phyloP scores from a whole-genome alignment of 1,140 invertebrate genomes.

The Antheraea mylitta region DNA sequence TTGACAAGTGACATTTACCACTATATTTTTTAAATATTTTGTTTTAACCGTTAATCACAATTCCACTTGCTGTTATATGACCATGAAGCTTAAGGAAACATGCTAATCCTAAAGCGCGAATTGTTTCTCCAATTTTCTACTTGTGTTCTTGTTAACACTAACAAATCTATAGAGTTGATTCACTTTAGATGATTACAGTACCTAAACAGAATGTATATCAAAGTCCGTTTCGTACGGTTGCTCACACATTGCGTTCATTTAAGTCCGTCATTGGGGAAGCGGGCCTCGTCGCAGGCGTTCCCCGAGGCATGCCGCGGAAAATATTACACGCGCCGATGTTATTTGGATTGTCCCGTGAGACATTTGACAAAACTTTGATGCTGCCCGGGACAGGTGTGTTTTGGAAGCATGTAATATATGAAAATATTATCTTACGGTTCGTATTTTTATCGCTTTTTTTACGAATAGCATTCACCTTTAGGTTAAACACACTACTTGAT shows the following conservation, averaged over 20 bases:
- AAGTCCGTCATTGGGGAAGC: constrained; percentile 15
- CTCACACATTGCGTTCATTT: constrained; percentile 24
- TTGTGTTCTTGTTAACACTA: too few relatives aligned
- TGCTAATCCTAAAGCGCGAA: too few relatives aligned
- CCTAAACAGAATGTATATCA: not conserved
- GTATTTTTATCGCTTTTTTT: not conserved
- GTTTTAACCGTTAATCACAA: too few relatives aligned
- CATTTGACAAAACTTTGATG: constrained; percentile 43
- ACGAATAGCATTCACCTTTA: not conserved
- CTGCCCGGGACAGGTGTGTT: constrained; percentile 5
- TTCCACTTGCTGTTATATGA: too few relatives aligned
- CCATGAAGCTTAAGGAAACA: too few relatives aligned
- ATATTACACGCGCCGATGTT: constrained; percentile 39
- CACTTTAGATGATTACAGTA: not conserved
- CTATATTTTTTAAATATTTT: too few relatives aligned
- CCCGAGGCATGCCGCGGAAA: constrained; percentile 16
- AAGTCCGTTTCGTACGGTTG: constrained; percentile 4
- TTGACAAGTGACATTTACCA: too few relatives aligned
- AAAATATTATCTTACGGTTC: not conserved
- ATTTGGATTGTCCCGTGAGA: constrained; percentile 36
- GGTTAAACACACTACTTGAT: not conserved
- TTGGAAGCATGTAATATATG: not conserved
- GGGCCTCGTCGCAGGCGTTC: constrained; percentile 6
- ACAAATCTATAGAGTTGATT: not conserved
- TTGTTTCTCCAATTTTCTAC: too few relatives aligned